phyloP scores from a whole-genome alignment of 2,888 invertebrate genomes.

The Ectemnius cavifrons region DNA sequence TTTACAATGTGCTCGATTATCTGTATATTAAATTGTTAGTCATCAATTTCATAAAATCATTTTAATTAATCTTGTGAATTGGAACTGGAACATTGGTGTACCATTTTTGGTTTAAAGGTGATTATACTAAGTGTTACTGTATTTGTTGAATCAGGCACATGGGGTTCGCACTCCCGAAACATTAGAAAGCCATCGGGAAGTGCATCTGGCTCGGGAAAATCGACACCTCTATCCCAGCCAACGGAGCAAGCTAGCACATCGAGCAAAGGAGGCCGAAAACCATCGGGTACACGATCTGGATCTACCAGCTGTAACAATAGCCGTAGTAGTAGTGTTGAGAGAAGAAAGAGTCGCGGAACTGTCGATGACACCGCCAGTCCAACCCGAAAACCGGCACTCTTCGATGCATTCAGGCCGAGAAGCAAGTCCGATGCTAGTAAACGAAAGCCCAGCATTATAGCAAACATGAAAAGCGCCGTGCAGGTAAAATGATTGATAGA shows the following conservation, averaged over 20 bases:
- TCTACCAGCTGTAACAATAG: constrained; percentile 76
- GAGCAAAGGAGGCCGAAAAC: constrained; percentile 67
- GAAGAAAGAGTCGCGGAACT: constrained; percentile 66
- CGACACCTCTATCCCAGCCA: constrained; percentile 72
- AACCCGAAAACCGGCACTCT: constrained; percentile 86
- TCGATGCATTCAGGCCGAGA: constrained; percentile 89
- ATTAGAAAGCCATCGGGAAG: constrained; percentile 70
- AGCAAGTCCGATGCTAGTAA: constrained; percentile 87
- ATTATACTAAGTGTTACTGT: constrained; percentile 5
- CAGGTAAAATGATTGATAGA: constrained; percentile 80
- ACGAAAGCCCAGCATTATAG: constrained; percentile 85
- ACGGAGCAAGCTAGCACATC: constrained; percentile 66
- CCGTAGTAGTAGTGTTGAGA: constrained; percentile 73
- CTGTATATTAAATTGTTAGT: too few species aligned
- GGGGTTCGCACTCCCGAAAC: constrained; percentile 73
- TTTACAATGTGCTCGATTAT: too few species aligned
- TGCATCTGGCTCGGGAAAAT: constrained; percentile 73
- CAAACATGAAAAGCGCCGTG: constrained; percentile 91
- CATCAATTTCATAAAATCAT: too few species aligned
- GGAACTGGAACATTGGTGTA: too few species aligned
- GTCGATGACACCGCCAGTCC: constrained; percentile 83
- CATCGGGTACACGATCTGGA: constrained; percentile 76
- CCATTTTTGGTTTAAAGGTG: too few species aligned
- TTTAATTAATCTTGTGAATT: too few species aligned
- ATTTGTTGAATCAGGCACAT: constrained; percentile 66